phyloP scores from a whole-genome alignment of 2,797 vertebrate species.

The Platyrinchus mystaceus region DNA sequence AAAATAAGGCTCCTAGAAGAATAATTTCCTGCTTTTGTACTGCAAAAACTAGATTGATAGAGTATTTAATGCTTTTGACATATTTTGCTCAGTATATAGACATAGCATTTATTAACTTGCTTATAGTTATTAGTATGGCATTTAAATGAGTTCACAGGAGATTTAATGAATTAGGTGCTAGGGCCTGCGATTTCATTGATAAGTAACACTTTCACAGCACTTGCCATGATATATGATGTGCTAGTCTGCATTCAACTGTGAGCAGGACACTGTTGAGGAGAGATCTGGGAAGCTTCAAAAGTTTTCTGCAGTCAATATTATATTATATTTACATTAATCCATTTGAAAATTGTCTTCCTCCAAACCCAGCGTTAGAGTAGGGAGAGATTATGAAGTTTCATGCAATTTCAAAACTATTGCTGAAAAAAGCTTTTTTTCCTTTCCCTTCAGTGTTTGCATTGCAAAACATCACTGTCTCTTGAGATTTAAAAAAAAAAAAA shows the following conservation, averaged over 20 bases:
- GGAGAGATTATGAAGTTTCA: neutral
- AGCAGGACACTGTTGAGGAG: neutral
- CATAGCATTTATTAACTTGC: constrained; percentile 8
- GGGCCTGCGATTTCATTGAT: neutral
- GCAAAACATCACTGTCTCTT: neutral
- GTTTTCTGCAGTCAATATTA: neutral
- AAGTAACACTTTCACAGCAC: neutral
- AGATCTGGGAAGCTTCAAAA: neutral
- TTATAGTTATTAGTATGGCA: constrained; percentile 15
- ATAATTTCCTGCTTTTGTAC: neutral
- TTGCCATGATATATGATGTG: neutral
- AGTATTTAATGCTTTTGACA: neutral
- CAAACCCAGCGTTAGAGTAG: neutral
- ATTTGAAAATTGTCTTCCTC: neutral
- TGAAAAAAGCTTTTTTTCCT: neutral
- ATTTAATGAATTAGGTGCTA: constrained; percentile 39
- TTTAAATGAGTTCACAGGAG: constrained; percentile 34
- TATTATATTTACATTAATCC: neutral
- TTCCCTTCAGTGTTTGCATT: neutral
- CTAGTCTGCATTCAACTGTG: neutral
- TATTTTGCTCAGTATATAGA: neutral
- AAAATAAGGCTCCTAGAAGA: neutral
- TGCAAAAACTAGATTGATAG: neutral
- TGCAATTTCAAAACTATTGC: neutral
- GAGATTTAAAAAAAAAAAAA: neutral